Conservation (phyloP, 2,888 invertebrate species). For the Salticus scenicus region DNA sequence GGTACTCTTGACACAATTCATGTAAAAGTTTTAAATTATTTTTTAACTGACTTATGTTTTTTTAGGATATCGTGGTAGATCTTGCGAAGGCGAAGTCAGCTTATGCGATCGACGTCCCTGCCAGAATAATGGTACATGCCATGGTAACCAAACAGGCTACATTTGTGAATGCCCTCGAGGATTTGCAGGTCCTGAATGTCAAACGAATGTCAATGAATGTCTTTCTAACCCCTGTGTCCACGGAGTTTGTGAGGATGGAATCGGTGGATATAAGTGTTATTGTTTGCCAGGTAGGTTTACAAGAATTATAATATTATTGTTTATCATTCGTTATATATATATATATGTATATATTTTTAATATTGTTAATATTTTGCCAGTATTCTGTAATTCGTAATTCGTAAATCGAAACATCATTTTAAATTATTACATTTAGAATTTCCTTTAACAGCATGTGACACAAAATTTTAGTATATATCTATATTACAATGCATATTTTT, state of each 20-base stretch:
- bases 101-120: constrained; percentile 73
- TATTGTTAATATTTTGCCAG: too few species aligned
- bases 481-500: too few species aligned
- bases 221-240: constrained; percentile 74
- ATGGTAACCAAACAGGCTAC: constrained; percentile 73
- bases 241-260: constrained; percentile 74
- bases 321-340: too few species aligned
- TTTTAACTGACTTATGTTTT: not conserved
- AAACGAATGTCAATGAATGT: constrained; percentile 74
- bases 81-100: constrained; percentile 73
- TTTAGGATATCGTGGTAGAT: constrained; percentile 72
- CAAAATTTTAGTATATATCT: too few species aligned
- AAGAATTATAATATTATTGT: too few species aligned
- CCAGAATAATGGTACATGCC: constrained; percentile 73
- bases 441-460: too few species aligned
- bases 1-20: too few species aligned
- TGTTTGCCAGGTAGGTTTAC: constrained; percentile 75
- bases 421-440: too few species aligned
- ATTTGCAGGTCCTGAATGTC: constrained; percentile 74
- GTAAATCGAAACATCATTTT: too few species aligned
- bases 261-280: constrained; percentile 74
- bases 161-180: constrained; percentile 73
- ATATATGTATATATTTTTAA: too few species aligned
- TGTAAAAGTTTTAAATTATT: too few species aligned
- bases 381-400: too few species aligned